These are phyloP conservation scores for Plumapathes pennacea DNA, from an alignment of 92 coral and sea anemone species.

Conservation along the genomic window DNA sequence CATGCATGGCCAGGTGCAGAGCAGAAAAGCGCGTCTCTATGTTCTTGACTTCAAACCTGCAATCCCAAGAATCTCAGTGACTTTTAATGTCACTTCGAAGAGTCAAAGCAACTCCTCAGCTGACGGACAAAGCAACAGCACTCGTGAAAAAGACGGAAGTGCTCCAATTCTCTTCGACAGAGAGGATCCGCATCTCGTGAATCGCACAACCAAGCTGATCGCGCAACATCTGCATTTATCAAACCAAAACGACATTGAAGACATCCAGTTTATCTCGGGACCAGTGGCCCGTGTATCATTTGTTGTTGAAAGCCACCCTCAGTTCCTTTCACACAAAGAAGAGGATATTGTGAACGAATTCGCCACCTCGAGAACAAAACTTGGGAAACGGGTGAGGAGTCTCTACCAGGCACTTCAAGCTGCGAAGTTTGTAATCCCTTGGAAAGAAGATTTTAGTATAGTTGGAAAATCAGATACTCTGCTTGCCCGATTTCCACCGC, in stretches of 20 bases:
- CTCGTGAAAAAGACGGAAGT: neutral
- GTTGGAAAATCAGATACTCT: conserved; percentile 23
- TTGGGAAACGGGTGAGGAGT: conserved; percentile 2
- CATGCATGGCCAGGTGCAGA: conserved; percentile 12
- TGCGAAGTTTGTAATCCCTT: neutral
- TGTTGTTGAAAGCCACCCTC: conserved; percentile 10
- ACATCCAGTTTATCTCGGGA: neutral
- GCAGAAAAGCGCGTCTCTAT: conserved; percentile 39
- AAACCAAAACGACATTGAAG: neutral
- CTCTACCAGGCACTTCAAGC: conserved; percentile 8
- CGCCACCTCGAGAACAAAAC: neutral
- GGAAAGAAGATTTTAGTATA: conserved; percentile 2
- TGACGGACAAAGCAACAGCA: neutral
- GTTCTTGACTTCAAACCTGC: conserved; percentile 19
- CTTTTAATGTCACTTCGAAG: conserved; percentile 2
- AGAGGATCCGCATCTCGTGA: neutral
- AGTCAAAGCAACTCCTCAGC: neutral
- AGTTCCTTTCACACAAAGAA: neutral
- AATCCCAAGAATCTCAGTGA: conserved; percentile 12
- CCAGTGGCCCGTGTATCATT: conserved; percentile 10
- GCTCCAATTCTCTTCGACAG: neutral
- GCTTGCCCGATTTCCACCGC: conserved; percentile 8
- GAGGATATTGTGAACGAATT: conserved; percentile 1
- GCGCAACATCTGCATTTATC: neutral
- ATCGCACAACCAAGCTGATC: neutral